Evolutionary conservation across 2,888 invertebrate genomes (phyloP).

Genomic region (Allacma fusca): DNA sequence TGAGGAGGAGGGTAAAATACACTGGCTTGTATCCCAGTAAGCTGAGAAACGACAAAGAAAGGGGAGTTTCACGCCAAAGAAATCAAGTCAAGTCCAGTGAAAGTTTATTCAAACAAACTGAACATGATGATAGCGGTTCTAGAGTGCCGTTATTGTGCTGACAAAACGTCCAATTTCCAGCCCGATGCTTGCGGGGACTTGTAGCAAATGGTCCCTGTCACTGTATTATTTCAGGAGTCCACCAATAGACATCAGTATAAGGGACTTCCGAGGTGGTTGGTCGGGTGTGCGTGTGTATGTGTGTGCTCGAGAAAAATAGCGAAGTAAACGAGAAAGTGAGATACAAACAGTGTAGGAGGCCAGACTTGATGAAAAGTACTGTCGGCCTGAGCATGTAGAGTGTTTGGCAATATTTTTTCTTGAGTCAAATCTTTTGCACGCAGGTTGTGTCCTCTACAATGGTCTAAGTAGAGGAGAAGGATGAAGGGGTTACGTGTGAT

Average conservation of each 20-base stretch:
- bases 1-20: background rate
- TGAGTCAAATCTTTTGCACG: background rate
- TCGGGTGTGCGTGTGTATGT: background rate
- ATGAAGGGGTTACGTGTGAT: background rate
- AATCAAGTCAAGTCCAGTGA: conserved; percentile 27
- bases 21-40: background rate
- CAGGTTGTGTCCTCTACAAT: background rate
- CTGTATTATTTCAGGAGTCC: conserved; percentile 7
- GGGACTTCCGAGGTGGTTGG: background rate
- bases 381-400: background rate
- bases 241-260: background rate
- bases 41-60: background rate
- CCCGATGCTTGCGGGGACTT: background rate
- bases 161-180: conserved; percentile 7
- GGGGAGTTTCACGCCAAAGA: conserved; percentile 13
- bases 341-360: background rate
- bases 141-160: background rate
- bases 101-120: conserved; percentile 28
- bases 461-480: background rate
- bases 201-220: conserved; percentile 10
- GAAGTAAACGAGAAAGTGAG: background rate
- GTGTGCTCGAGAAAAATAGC: background rate
- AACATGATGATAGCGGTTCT: background rate
- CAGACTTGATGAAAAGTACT: background rate
- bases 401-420: background rate